Conservation (phyloP, 2,888 invertebrate genomes). For the Tetramorium bicarinatum region DNA sequence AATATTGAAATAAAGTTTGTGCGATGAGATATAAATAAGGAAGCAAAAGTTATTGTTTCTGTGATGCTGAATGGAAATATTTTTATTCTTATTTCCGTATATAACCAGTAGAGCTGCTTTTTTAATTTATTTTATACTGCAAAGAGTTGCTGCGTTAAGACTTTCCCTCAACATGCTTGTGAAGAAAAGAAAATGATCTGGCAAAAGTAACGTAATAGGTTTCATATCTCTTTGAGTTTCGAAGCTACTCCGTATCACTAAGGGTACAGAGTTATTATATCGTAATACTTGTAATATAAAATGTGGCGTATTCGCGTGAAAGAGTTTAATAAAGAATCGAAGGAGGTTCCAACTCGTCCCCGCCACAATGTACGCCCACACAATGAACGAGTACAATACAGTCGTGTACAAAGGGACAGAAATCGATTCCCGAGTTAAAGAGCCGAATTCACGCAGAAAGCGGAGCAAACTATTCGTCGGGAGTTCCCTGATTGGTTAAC, state of each 20-base stretch:
- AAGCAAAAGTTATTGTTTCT: background rate
- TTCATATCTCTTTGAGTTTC: background rate
- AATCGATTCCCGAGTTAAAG: conserved; percentile 61
- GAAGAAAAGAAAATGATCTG: conserved; percentile 24
- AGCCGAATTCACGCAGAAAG: conserved; percentile 68
- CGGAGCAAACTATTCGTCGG: conserved; percentile 71
- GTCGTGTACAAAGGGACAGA: conserved; percentile 54
- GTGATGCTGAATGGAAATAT: background rate
- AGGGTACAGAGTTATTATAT: conserved; percentile 27
- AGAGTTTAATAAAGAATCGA: conserved; percentile 31
- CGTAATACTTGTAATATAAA: background rate
- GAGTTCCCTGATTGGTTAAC: conserved; percentile 76
- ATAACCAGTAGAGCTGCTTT: conserved; percentile 2
- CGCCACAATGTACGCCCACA: conserved; percentile 12
- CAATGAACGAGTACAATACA: conserved; percentile 51
- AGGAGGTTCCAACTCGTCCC: background rate
- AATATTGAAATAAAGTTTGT: background rate
- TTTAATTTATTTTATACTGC: conserved; percentile 12
- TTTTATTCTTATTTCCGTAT: background rate
- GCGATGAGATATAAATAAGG: conserved; percentile 5
- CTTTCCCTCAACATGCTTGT: background rate
- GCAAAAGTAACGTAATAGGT: background rate
- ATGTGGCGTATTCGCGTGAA: background rate
- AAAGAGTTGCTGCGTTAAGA: too few species aligned
- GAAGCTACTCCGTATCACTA: conserved; percentile 3